Base-by-base conservation (phyloP, 2,888 invertebrate species). In the Cremastinae sp. region DNA sequence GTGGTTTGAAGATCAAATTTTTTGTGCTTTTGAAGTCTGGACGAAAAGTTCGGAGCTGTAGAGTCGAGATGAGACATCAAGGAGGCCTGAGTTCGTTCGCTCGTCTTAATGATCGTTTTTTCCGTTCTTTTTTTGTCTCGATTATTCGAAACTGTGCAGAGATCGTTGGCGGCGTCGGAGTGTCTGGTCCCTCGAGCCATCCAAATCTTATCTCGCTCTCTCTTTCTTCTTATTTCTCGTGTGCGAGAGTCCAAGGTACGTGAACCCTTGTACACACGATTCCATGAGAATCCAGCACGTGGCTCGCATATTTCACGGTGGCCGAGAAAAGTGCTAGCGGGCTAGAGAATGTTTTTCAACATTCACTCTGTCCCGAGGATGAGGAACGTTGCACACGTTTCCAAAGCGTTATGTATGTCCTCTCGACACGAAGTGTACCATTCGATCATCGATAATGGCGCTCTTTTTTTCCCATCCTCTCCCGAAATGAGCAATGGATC, bases 281-380 rank as follows among this genome's bases (percentile, higher is more conserved):
- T 54, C 61, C 87, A 88, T 87, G 88, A 84, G 88, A 88, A 88
- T 84, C 75, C 82, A 28, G 84, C 88, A 88, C 86, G 87, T 88
- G 88, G 81, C 82, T 49, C 72, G 49, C 84, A 88, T 88, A 88
- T 87, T 82, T 88, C 88, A 88, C 84, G 79, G 71, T 62, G 69
- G 80, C 77, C 68, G 71, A 81, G 82, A 58, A 66, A 70, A 71
- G 58, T 34, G 51, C 51, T 47, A 41, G 43, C 45, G 41, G 36
- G 14, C 10, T 53, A 36, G 53, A 69, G 82, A 78, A 84, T 82
- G 81, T 78, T 80, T 83, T 79, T 75, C 75, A 78, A 70, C 83
- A 81, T 86, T 82, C 82, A 79, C 74, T 75, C 74, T 71, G 49
- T 8, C 20, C 66, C 54, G 45, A 45, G 16, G 22, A 49, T 58